These are phyloP conservation scores for Aphidius colemani DNA, from an alignment of 2,888 invertebrate species.

Conservation along the genomic window DNA sequence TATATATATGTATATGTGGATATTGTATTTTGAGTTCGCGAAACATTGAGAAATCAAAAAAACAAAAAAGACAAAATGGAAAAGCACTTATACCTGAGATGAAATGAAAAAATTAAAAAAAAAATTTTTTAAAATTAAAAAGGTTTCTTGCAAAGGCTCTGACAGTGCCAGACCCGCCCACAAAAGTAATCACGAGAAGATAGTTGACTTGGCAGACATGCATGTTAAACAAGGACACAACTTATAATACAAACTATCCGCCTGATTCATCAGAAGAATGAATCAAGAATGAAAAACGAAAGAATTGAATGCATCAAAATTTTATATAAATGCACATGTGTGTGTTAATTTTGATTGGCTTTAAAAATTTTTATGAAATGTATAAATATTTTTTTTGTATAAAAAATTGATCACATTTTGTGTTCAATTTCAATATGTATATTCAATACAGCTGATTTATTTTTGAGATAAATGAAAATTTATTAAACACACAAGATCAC, in stretches of 20 bases:
- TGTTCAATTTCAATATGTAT: no score
- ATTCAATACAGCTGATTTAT: no score
- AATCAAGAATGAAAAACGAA: slow-evolving; percentile 42
- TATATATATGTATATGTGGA: no score
- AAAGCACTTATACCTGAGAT: slow-evolving; percentile 40
- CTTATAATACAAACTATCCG: slow-evolving; percentile 33
- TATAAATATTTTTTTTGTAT: no score
- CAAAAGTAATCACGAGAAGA: slow-evolving; percentile 57
- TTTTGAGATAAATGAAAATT: no score
- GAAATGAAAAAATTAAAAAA: slow-evolving; percentile 11
- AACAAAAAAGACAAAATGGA: slow-evolving; percentile 29
- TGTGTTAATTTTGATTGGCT: no score
- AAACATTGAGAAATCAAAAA: slow-evolving; percentile 27
- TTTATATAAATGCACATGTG: no score
- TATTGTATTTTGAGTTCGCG: slow-evolving; percentile 19
- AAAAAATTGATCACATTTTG: no score
- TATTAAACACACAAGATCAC: no score
- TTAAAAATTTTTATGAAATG: no score
- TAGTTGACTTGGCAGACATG: slow-evolving; percentile 31
- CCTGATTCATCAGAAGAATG: slow-evolving; percentile 59
- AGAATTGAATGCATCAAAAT: no score
- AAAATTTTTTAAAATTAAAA: background rate
- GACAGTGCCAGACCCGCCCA: slow-evolving; percentile 60
- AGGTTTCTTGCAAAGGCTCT: slow-evolving; percentile 43
- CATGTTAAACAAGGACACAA: slow-evolving; percentile 16